These are phyloP conservation scores for fruit fly (Drosophila melanogaster) DNA, from an alignment of 1,140 invertebrate species.

Conservation along the genomic window Release_6_plus_ISO1_MT NT_033777.3:20626501-20627000, in stretches of 20 bases:
- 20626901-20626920: conserved; percentile 71
- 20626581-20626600: conserved; percentile 83
- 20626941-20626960: conserved; percentile 58
- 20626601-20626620: background rate
- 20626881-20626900: conserved; percentile 63
- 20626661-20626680: too few relatives aligned
- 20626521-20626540: conserved; percentile 46
- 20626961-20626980: conserved; percentile 52
- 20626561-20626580: conserved; percentile 81
- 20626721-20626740: background rate
- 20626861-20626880: conserved; percentile 72
- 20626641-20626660: too few relatives aligned
- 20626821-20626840: conserved; percentile 69
- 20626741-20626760: conserved; percentile 55
- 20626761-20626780: conserved; percentile 84
- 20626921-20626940: conserved; percentile 69
- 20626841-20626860: conserved; percentile 74
- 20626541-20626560: conserved; percentile 74
- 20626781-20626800: conserved; percentile 74
- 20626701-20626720: background rate
- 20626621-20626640: background rate
- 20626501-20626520: conserved; percentile 57
- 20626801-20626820: conserved; percentile 68
- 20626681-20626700: too few relatives aligned
- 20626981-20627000: conserved; percentile 9